These are phyloP conservation scores for Urocitellus parryii DNA, from an alignment of 2,113 vertebrate species.

Conservation along the genomic window DNA sequence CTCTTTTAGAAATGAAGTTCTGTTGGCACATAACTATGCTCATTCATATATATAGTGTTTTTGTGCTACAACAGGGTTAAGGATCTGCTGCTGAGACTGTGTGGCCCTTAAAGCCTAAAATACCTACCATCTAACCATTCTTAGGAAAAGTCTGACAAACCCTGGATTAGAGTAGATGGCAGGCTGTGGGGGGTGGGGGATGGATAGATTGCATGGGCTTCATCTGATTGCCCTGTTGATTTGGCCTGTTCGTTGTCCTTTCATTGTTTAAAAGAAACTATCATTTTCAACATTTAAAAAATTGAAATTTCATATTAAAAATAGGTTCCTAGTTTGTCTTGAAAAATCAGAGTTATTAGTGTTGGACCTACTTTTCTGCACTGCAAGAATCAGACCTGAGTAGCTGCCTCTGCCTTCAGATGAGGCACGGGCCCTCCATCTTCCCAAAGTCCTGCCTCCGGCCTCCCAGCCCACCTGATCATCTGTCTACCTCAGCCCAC, in stretches of 20 bases:
- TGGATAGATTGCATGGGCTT: background rate
- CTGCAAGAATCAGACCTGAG: background rate
- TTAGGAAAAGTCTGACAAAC: background rate
- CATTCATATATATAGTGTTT: background rate
- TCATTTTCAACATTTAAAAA: constrained; percentile 34
- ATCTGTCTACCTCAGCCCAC: background rate
- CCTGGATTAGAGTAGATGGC: background rate
- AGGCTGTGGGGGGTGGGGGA: background rate
- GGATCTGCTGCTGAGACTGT: background rate
- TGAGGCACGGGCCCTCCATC: background rate
- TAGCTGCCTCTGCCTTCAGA: background rate
- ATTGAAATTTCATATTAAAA: background rate
- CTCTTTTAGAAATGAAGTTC: background rate
- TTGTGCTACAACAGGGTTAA: background rate
- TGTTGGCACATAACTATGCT: background rate
- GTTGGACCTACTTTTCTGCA: background rate
- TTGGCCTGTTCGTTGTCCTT: background rate
- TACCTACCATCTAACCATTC: background rate
- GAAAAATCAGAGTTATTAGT: background rate
- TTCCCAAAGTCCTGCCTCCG: background rate
- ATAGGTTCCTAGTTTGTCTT: background rate
- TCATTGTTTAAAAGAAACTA: background rate
- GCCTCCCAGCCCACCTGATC: background rate
- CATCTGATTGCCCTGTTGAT: background rate
- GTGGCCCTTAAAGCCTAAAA: background rate